Conservation (phyloP, 2,797 vertebrate species). For the Danio aesculapii region DNA sequence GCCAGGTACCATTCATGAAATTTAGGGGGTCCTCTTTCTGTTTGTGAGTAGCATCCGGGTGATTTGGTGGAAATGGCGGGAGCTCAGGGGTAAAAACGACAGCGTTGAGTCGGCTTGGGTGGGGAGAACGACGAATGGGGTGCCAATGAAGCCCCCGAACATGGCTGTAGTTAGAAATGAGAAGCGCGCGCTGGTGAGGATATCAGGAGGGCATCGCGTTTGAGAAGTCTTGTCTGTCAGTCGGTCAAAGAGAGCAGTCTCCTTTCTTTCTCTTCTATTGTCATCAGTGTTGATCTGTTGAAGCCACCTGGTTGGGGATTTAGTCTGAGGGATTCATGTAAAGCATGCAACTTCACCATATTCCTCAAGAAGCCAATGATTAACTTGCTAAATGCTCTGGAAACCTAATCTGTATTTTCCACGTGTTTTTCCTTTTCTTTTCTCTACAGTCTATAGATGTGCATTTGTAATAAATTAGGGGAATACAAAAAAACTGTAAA, state of each 20-base stretch:
- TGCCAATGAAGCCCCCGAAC: conserved; percentile 42
- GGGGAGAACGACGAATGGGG: conserved; percentile 51
- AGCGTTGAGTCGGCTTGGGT: conserved; percentile 65
- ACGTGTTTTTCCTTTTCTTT: conserved; percentile 27
- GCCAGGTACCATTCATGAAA: conserved; percentile 80
- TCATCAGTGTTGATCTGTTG: conserved; percentile 32
- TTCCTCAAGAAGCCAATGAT: conserved; percentile 9
- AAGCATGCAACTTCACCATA: conserved; percentile 12
- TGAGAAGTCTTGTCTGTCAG: conserved; percentile 42
- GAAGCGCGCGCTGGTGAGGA: conserved; percentile 52
- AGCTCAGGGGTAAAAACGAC: conserved; percentile 70
- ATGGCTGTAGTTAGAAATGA: conserved; percentile 64
- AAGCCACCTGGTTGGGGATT: conserved; percentile 37
- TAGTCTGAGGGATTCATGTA: conserved; percentile 25
- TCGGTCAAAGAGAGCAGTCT: conserved; percentile 27
- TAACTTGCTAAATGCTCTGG: conserved; percentile 25
- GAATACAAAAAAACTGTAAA: neutral
- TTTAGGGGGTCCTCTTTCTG: conserved; percentile 65
- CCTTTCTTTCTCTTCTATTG: conserved; percentile 29
- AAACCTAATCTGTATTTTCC: conserved; percentile 13
- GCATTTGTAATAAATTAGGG: neutral
- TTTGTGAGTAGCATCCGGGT: conserved; percentile 77
- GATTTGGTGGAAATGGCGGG: conserved; percentile 78
- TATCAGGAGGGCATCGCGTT: conserved; percentile 43
- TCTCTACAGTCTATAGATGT: neutral